A percentile compares a stretch with the other conserved stretches of the same genome.
These are phyloP conservation scores for Gobius niger DNA, from an alignment of 2,113 vertebrate genomes.

Conservation along the genomic window DNA sequence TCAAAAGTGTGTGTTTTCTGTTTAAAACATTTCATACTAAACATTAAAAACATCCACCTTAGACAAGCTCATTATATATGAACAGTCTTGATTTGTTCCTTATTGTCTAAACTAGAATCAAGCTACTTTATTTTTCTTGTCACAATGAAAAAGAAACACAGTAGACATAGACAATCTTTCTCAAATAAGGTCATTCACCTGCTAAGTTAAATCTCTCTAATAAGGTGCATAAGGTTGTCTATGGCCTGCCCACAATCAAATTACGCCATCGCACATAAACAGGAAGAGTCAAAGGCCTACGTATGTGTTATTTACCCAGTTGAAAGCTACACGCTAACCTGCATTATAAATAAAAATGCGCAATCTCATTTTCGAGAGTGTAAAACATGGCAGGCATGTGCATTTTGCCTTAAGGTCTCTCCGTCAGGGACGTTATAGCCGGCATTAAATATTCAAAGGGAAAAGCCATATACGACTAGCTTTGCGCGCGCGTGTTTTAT, in stretches of 20 bases:
- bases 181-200: neutral
- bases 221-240: neutral
- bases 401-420: constrained; percentile 5
- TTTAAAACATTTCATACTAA: too few relatives aligned
- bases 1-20: too few relatives aligned
- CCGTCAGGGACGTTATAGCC: neutral
- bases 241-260: neutral
- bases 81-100: too few relatives aligned
- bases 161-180: neutral
- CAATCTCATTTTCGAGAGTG: constrained; percentile 5
- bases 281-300: neutral
- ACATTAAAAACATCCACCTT: too few relatives aligned
- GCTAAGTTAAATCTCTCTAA: constrained; percentile 3
- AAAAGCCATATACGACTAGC: constrained; percentile 1
- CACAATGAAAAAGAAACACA: neutral
- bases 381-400: neutral
- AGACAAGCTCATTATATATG: too few relatives aligned
- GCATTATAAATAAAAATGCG: neutral
- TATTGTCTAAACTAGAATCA: too few relatives aligned
- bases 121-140: too few relatives aligned
- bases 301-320: neutral
- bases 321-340: neutral
- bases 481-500: neutral
- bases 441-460: constrained; percentile 4
- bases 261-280: neutral